Percentiles rank a stretch among this genome's conserved stretches.
Evolutionary conservation across 2,888 invertebrate species (phyloP).

Genomic region (Argyresthia albistria): DNA sequence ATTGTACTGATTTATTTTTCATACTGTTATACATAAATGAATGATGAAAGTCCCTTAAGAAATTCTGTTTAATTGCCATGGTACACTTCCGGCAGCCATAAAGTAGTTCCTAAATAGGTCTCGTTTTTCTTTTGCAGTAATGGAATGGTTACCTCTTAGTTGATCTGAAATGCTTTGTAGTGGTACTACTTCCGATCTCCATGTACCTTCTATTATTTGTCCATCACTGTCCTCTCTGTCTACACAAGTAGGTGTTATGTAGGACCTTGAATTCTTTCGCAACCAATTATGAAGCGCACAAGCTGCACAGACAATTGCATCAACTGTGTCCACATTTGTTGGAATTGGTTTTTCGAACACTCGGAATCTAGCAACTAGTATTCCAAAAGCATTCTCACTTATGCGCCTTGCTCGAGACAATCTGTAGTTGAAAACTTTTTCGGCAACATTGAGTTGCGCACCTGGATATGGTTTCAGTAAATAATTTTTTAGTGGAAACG

Average conservation of each 20-base stretch:
- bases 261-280: constrained; percentile 10
- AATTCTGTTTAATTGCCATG: constrained; percentile 14
- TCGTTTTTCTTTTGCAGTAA: no score
- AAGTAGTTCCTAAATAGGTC: neutral
- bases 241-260: constrained; percentile 12
- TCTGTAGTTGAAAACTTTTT: neutral
- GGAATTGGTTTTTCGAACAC: neutral
- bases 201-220: constrained; percentile 10
- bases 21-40: no score
- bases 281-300: neutral
- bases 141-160: constrained; percentile 13
- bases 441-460: neutral
- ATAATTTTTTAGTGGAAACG: neutral
- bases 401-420: neutral
- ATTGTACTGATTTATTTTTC: no score
- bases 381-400: neutral
- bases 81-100: constrained; percentile 13
- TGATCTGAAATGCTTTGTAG: constrained; percentile 10
- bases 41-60: no score
- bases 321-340: no score
- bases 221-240: constrained; percentile 12
- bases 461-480: neutral
- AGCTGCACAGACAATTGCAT: no score
- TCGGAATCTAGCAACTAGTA: neutral
- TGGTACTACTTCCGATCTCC: constrained; percentile 8